Conservation (phyloP, 53 echinoderm and acorn worm genomes). For the Apostichopus leukothele region DNA sequence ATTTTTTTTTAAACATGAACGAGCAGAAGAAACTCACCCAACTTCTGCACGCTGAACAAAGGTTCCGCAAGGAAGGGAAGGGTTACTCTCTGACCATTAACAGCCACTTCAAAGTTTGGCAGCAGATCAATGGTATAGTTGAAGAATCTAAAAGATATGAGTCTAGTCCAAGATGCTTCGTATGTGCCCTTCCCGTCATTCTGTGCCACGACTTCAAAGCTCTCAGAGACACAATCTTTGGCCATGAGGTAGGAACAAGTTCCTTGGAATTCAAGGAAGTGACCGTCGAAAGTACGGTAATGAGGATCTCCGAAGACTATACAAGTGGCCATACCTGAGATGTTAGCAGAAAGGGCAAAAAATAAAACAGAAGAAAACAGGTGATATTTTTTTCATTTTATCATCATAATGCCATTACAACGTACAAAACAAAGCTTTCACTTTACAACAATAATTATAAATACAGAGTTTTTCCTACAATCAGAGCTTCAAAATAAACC, state of each 20-base stretch:
- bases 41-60: slow-evolving; percentile 85
- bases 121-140: slow-evolving; percentile 86
- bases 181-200: slow-evolving; percentile 94
- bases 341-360: neutral
- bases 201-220: slow-evolving; percentile 89
- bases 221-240: slow-evolving; percentile 74
- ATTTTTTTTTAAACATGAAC: too few species aligned
- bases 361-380: too few species aligned
- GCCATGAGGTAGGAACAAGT: slow-evolving; percentile 83
- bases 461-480: too few species aligned
- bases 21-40: slow-evolving; percentile 59
- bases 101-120: slow-evolving; percentile 71
- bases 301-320: slow-evolving; percentile 98
- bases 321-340: slow-evolving; percentile 84
- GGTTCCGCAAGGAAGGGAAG: slow-evolving; percentile 83
- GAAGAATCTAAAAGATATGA: slow-evolving; percentile 69
- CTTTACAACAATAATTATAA: too few species aligned
- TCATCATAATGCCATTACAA: too few species aligned
- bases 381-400: too few species aligned
- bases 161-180: slow-evolving; percentile 81
- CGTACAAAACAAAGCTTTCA: too few species aligned
- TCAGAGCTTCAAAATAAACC: too few species aligned
- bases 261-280: slow-evolving; percentile 93
- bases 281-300: slow-evolving; percentile 92
- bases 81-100: slow-evolving; percentile 61